phyloP scores from a whole-genome alignment of 2,797 vertebrate genomes.

The Intellagama lesueurii region DNA sequence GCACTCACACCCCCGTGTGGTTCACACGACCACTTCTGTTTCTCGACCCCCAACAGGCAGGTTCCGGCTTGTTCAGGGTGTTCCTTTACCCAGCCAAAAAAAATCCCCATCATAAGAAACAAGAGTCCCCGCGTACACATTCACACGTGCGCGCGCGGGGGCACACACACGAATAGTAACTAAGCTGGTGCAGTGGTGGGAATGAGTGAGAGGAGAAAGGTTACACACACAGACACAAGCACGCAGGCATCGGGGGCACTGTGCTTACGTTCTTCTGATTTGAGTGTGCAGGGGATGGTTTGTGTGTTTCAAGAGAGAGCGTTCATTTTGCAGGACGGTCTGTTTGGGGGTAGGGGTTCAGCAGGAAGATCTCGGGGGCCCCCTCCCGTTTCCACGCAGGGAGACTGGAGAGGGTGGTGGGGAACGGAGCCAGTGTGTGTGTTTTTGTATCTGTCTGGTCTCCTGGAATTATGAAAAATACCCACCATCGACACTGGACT shows the following conservation, averaged over 20 bases:
- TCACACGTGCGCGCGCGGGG: neutral
- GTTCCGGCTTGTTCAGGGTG: neutral
- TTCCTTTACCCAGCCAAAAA: neutral
- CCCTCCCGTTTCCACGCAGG: slow-evolving; percentile 30
- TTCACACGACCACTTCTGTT: neutral
- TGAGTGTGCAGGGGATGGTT: neutral
- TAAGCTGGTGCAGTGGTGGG: neutral
- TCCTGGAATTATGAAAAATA: slow-evolving; percentile 99
- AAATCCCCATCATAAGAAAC: neutral
- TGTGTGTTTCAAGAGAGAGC: neutral
- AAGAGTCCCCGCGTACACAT: neutral
- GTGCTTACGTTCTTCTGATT: neutral
- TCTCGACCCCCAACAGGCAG: neutral
- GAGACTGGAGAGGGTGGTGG: slow-evolving; percentile 64
- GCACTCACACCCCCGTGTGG: neutral
- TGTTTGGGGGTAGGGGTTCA: slow-evolving; percentile 38
- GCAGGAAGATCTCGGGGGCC: slow-evolving; percentile 43
- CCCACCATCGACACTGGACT: slow-evolving; percentile 97
- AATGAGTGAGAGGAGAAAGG: neutral
- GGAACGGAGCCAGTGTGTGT: slow-evolving; percentile 59
- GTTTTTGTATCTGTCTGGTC: slow-evolving; percentile 81
- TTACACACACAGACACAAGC: too few species aligned
- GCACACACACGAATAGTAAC: neutral
- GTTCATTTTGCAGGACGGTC: neutral
- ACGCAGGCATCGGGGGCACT: neutral